Base-by-base conservation (phyloP, 2,888 invertebrate genomes). In the Griposia aprilina region DNA sequence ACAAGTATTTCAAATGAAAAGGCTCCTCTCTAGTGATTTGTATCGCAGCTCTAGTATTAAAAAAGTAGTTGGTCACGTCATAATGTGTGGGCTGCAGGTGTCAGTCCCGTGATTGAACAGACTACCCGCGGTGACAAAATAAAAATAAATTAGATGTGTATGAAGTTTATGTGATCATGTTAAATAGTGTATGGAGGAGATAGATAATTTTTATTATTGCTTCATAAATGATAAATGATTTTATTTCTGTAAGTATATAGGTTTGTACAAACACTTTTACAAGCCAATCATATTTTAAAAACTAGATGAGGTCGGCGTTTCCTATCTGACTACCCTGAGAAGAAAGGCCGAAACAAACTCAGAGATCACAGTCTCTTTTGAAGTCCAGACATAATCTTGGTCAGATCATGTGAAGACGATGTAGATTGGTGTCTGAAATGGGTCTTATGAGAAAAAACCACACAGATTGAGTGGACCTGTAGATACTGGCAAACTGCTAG, bases 11-110 rank as follows among this genome's bases (percentile, higher is more conserved):
- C 52, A 69, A 68, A 83, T 75, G 13, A 52, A 83, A 74, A 45
- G 8, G n/a, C 60, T 65, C 73, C 72, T 74, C 80, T 76, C 84
- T 83, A 83, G 86, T 85, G 86, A 86, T 88, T 89, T 88, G 86
- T 89, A 76, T 77, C 79, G 69, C 73, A 80, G 88, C 89, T 89
- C 89, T 91, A 90, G 74, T 73, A 76, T 60, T 80, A 71, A 76
- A 77, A 68, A 60, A 72, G 57, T 76, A 72, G 57, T 76, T 79
- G 66, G 69, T 57, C 70, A 82, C 65, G 83, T 83, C 82, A 85
- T 70, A 81, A 69, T 66, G 74, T 78, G 81, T 87, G 74, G 84
- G 80, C 72, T 71, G 65, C 50, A 74, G 72, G 74, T 87, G 85
- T 87, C 82, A 76, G 76, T 45, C 68, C 45, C 75, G 79, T 88